Evolutionary conservation across 1,140 invertebrate species (phyloP), one percentile per base, ranked within the genome.

Genomic region (Ceratoteleas bidentatus): DNA sequence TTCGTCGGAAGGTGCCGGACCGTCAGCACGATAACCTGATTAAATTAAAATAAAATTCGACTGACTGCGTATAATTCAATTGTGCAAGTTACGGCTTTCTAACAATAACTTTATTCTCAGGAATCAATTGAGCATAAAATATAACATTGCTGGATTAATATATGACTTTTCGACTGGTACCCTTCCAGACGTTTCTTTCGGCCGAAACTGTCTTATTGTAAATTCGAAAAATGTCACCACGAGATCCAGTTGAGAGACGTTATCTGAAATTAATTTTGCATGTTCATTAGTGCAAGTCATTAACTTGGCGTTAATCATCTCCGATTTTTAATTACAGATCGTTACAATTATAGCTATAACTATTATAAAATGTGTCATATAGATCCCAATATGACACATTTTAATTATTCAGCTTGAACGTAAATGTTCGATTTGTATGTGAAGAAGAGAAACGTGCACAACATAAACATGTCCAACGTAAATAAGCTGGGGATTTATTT

Each of bases 121-220:
- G 6, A 40, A 40, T 40, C 36, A 9, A 40, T 40, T 40, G 36
- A 40, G 10, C 6, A 11, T 40, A 34, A 65, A 24, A 33, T 65
- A 43, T 43, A 54, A 65, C 54, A 52, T 16, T 6, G 33, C 14
- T 5, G 38, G 47, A 40, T 5, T 43, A 65, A 65, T 65, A 32
- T 65, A 65, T 54, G 3, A 43, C 62, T 65, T 54, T 36, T 32
- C 10, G 43, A 65, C 32, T 54, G 33, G n/a, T 65, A 15, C 53
- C 43, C 53, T 65, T 49, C 62, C 60, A 64, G 49, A 50, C 52
- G 49, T 52, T 64, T 64, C 61, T 11, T 64, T 50, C 9, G 6
- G 16, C 1, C 24, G 24, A 24, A n/a, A 24, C 4, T 24, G 24
- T 52, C 10, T 64, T 33, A 64, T 64, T 52, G 9, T 38, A 24